These are phyloP conservation scores for Danio tinwini DNA, from an alignment of 2,797 vertebrate species.

Conservation along the genomic window DNA sequence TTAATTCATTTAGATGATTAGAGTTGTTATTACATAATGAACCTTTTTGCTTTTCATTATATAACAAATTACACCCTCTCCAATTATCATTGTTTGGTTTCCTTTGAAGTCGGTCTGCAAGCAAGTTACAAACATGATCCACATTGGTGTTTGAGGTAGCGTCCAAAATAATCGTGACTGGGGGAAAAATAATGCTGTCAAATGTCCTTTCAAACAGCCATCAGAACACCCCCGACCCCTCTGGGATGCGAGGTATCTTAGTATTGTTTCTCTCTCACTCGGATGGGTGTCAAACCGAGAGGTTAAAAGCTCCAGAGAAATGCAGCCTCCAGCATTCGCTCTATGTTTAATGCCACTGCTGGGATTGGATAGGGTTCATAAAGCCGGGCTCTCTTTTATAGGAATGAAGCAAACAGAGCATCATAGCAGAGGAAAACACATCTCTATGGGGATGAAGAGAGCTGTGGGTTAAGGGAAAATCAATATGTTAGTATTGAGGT, in stretches of 20 bases:
- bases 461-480: not conserved
- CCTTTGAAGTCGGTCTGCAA: conserved; percentile 52
- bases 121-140: conserved; percentile 13
- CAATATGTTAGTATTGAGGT: conserved; percentile 8
- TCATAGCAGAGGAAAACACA: conserved; percentile 9
- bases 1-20: conserved; percentile 51
- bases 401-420: not conserved
- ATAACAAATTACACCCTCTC: conserved; percentile 54
- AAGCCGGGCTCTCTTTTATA: conserved; percentile 14
- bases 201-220: conserved; percentile 18
- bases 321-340: conserved; percentile 15
- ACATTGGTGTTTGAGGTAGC: not conserved
- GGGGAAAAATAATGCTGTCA: conserved; percentile 8
- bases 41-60: conserved; percentile 43
- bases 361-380: conserved; percentile 34
- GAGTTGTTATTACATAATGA: conserved; percentile 32
- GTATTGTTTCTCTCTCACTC: conserved; percentile 30
- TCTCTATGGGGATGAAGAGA: conserved; percentile 1
- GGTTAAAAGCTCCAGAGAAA: conserved; percentile 32
- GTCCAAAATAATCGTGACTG: conserved; percentile 17
- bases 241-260: conserved; percentile 17
- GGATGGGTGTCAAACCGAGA: conserved; percentile 27
- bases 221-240: conserved; percentile 29
- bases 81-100: conserved; percentile 49
- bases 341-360: conserved; percentile 28